A percentile compares a stretch with the other conserved stretches of the same genome.
Evolutionary conservation across 2,888 invertebrate species (phyloP).

Genomic region (Parasteatoda lunata): DNA sequence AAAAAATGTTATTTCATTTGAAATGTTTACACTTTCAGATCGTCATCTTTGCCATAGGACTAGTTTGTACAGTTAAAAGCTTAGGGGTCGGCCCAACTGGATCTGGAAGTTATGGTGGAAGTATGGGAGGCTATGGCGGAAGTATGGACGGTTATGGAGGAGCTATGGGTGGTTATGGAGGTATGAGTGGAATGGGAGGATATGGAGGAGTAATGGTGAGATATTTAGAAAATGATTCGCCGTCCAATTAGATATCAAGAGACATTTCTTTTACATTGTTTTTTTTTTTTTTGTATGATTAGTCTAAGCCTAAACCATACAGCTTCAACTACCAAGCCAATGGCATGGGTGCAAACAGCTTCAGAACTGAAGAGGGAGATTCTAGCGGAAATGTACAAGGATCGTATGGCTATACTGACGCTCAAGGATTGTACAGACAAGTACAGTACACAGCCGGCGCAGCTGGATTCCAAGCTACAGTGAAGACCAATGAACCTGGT

Average conservation of each 20-base stretch:
- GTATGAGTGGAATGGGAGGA: neutral
- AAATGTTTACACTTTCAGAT: neutral
- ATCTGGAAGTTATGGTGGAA: neutral
- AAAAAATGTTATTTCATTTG: no score
- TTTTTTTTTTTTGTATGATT: neutral
- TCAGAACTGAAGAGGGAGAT: constrained; percentile 8
- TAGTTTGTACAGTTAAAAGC: neutral
- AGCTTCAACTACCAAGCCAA: neutral
- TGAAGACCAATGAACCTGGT: constrained; percentile 11
- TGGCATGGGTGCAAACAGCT: neutral
- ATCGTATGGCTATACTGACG: constrained; percentile 11
- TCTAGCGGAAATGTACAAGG: constrained; percentile 16
- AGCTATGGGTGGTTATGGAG: constrained; percentile 8
- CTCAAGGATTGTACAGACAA: constrained; percentile 6
- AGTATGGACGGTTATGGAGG: neutral
- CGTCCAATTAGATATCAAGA: no score
- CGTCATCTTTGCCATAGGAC: neutral
- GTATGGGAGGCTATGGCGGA: constrained; percentile 10
- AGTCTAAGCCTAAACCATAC: constrained; percentile 19
- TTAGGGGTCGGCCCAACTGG: neutral
- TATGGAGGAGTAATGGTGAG: neutral
- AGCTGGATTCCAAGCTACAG: constrained; percentile 6
- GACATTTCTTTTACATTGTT: no score
- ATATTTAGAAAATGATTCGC: neutral
- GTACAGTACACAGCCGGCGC: constrained; percentile 1